Percentiles rank a stretch among this genome's conserved stretches.
These are phyloP conservation scores for Platerodrilus igneus DNA, from an alignment of 2,888 invertebrate species.

Conservation along the genomic window DNA sequence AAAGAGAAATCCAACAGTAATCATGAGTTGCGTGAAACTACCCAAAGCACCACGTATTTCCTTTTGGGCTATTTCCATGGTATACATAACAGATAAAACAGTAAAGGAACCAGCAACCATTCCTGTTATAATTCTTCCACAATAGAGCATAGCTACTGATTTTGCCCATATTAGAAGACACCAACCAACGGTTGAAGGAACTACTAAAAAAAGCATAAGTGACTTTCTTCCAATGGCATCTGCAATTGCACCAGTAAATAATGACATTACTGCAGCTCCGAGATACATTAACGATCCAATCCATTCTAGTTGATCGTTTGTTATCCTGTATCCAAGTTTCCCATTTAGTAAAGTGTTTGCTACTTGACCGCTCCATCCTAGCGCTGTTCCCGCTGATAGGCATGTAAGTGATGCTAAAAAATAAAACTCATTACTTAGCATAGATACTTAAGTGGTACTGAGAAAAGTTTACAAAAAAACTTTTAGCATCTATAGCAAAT, in stretches of 20 bases:
- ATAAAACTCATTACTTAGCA: too few relatives aligned
- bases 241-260: constrained; percentile 64
- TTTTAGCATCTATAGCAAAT: too few relatives aligned
- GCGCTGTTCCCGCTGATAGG: constrained; percentile 64
- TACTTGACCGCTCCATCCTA: constrained; percentile 71
- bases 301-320: constrained; percentile 59
- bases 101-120: constrained; percentile 72
- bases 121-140: constrained; percentile 64
- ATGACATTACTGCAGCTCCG: constrained; percentile 65
- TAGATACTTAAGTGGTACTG: too few relatives aligned
- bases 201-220: constrained; percentile 57
- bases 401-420: constrained; percentile 68
- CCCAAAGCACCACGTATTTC: constrained; percentile 76
- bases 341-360: constrained; percentile 45
- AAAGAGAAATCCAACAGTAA: constrained; percentile 73
- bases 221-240: constrained; percentile 64
- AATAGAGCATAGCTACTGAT: constrained; percentile 55
- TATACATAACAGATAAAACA: constrained; percentile 74
- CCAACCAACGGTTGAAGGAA: constrained; percentile 70
- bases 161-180: constrained; percentile 60
- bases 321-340: constrained; percentile 55
- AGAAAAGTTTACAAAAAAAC: too few relatives aligned
- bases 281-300: constrained; percentile 62
- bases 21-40: constrained; percentile 76
- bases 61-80: constrained; percentile 75